Evolutionary conservation across 2,888 invertebrate genomes (phyloP), one percentile per base, ranked within the genome.

Genomic region (Leptinotarsa rubiginosa): DNA sequence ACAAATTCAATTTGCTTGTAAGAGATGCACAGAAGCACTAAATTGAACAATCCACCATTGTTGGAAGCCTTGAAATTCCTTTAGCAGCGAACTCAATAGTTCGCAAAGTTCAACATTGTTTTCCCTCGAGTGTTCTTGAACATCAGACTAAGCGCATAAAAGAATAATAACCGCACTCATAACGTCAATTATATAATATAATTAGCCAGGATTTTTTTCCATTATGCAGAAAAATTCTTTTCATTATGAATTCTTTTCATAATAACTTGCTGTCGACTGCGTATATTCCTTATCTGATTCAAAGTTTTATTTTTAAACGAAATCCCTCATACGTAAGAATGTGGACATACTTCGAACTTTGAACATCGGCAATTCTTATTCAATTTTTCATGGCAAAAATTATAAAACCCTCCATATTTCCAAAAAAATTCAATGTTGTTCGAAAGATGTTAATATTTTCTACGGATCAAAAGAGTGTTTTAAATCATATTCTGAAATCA

Each of bases 81-180:
- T 31, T 1, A 41, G 2, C 25, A n/a, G 1, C 1, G 4, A 31
- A n/a, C 10, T 16, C 25, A 62, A 10, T 2, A 62, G 62, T 31
- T 62, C 62, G 16, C n/a, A 22, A 62, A 41, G 41, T 62, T 41
- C 41, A 41, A n/a, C 62, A 13, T 18, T 62, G 10, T 31, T 62
- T 62, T 41, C n/a, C 62, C 62, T 41, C 31, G 62, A 31, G 31
- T 41, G 16, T 62, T 31, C 62, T 62, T 1, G n/a, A 62, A 15
- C n/a, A 16, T 62, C n/a, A 31, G 41, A 41, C 31, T n/a, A 25
- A 31, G 41, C 41, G 62, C 62, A 62, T 62, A 12, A 62, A 62
- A 62, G 62, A 62, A 41, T 62, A 62, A 62, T 62, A 41, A 62
- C 31, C 41, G 62, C 62, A 31, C n/a, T 62, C 31, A 25, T n/a